These are phyloP conservation scores for Drosophila pandora DNA, from an alignment of 1,140 invertebrate species.

Conservation along the genomic window DNA sequence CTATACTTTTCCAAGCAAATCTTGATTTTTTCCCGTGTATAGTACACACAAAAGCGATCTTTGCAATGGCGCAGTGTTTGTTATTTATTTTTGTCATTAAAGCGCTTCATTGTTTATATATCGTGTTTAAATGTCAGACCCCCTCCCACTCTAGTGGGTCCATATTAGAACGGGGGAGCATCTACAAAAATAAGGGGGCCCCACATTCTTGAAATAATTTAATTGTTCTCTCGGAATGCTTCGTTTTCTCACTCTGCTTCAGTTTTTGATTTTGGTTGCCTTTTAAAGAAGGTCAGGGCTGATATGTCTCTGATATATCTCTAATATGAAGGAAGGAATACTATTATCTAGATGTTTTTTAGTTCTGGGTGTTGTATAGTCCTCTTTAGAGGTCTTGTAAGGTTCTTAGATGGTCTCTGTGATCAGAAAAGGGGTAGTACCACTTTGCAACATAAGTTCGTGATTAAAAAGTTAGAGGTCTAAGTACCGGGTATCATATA, in stretches of 20 bases:
- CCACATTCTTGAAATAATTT: slow-evolving; percentile 28
- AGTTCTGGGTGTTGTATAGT: too few relatives aligned
- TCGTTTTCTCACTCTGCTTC: slow-evolving; percentile 1
- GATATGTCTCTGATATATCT: too few relatives aligned
- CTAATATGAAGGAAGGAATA: too few relatives aligned
- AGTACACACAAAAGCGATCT: slow-evolving; percentile 34
- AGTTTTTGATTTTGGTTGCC: not conserved
- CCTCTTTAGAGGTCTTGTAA: too few relatives aligned
- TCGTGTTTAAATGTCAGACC: slow-evolving; percentile 62
- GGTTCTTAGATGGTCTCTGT: too few relatives aligned
- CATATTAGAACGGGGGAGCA: slow-evolving; percentile 8
- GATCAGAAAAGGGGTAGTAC: too few relatives aligned
- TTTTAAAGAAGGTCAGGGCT: too few relatives aligned
- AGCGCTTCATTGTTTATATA: slow-evolving; percentile 70
- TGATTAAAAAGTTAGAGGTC: too few relatives aligned
- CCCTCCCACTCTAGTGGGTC: not conserved
- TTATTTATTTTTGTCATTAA: slow-evolving; percentile 70
- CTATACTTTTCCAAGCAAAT: too few relatives aligned
- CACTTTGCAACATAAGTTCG: too few relatives aligned
- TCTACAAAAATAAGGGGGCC: not conserved
- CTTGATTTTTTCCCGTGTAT: not conserved
- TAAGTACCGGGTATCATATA: too few relatives aligned
- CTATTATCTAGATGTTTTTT: too few relatives aligned
- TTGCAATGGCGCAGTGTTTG: slow-evolving; percentile 47
- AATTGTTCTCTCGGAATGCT: slow-evolving; percentile 15